Base-by-base conservation (phyloP, 1,140 invertebrate genomes). In the Leptopilina clavipes region DNA sequence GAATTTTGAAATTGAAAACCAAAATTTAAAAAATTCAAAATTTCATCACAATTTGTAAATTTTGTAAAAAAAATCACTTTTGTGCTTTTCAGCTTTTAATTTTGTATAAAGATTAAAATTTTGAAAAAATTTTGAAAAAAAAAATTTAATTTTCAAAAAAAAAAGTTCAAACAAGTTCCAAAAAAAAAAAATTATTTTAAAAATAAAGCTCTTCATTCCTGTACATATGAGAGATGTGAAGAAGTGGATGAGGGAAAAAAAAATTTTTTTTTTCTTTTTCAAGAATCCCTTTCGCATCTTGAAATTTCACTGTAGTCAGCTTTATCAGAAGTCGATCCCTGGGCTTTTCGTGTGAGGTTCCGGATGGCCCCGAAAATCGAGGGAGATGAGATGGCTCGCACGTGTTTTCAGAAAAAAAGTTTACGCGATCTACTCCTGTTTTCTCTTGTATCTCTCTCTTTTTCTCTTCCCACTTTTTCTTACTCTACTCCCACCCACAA, bases 301-400 rank as follows among this genome's bases (percentile, higher is more conserved):
- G 10, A 31, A n/a, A 65, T 65, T 65, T 31, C 22, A 14, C 22
- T 31, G 22, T 65, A 65, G 59, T 65, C 59, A 65, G 59, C 59
- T 65, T 31, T 65, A 65, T 65, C 11, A 65, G 19, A 65, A 65
- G 59, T 65, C 59, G 59, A 65, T 1, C 59, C 59, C 59, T 65
- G 59, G 59, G 59, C 59, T 65, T 65, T 65, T 65, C 25, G 59
- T 19, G 59, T 19, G 25, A 31, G 59, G 59, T 65, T 65, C 59
- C 59, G 59, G 59, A 31, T 12, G 59, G 59, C 11, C 59, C 22
- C 14, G 59, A 22, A 3, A 65, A 9, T 12, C 22, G 12, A 31
- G 59, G 59, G 59, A 65, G 59, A 31, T 37, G 22, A 65, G 59
- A 65, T 65, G 9, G 59, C 59, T 65, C 59, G 59, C 59, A 65